Conservation (phyloP, 2,888 invertebrate genomes). For the Celastrina argiolus region DNA sequence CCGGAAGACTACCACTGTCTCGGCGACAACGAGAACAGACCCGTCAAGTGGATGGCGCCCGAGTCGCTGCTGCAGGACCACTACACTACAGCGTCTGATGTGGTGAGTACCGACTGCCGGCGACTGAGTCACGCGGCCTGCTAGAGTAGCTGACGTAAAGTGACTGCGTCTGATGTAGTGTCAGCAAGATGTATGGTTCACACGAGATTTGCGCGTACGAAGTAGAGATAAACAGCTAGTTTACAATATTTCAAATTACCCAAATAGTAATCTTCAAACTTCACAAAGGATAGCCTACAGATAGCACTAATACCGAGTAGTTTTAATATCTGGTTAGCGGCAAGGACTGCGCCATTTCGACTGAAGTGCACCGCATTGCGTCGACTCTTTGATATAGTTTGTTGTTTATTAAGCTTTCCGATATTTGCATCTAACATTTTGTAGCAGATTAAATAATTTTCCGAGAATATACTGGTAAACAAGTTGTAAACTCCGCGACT, state of each 20-base stretch:
- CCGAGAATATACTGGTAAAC: too few relatives aligned
- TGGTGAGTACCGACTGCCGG: slow-evolving; percentile 76
- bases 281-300: slow-evolving; percentile 3
- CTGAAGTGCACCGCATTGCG: slow-evolving; percentile 18
- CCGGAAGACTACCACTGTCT: slow-evolving; percentile 95
- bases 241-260: too few relatives aligned
- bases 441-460: too few relatives aligned
- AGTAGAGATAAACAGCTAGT: too few relatives aligned
- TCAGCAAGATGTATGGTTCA: too few relatives aligned
- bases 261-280: not conserved
- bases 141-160: too few relatives aligned
- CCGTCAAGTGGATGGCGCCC: slow-evolving; percentile 95
- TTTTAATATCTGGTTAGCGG: slow-evolving; percentile 20
- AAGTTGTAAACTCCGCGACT: too few relatives aligned
- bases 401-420: not conserved
- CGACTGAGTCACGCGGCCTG: not conserved
- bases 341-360: slow-evolving; percentile 3
- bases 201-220: too few relatives aligned
- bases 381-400: slow-evolving; percentile 8
- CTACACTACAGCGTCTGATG: slow-evolving; percentile 92
- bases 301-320: slow-evolving; percentile 2
- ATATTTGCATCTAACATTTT: slow-evolving; percentile 6
- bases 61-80: slow-evolving; percentile 90
- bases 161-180: too few relatives aligned
- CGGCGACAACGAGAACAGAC: slow-evolving; percentile 94